phyloP scores from a whole-genome alignment of 1,140 invertebrate species.

The Papilio dardanus region DNA sequence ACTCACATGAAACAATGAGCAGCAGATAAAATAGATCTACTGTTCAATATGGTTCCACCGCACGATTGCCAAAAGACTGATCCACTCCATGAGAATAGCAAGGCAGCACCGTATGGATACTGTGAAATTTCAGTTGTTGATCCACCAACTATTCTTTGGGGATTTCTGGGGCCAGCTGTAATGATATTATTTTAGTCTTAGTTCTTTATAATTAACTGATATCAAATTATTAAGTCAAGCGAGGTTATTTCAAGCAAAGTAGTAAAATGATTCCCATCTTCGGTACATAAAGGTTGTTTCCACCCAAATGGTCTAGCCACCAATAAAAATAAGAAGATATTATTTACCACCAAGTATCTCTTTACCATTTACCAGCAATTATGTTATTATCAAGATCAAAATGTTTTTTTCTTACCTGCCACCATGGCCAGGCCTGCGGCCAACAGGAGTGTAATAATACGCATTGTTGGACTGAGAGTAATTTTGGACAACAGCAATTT shows the following conservation, averaged over 20 bases:
- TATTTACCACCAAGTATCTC: no score
- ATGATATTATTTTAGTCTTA: background rate
- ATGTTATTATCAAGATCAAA: no score
- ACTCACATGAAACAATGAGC: conserved; percentile 60
- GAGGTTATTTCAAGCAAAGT: no score
- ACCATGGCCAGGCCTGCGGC: background rate
- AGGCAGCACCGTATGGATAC: conserved; percentile 41
- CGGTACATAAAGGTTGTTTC: no score
- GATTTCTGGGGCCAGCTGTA: conserved; percentile 50
- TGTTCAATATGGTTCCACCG: conserved; percentile 59
- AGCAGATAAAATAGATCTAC: conserved; percentile 53
- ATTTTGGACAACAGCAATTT: background rate
- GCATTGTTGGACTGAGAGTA: background rate
- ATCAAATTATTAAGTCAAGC: no score
- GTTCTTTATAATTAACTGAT: no score
- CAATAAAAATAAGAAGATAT: no score
- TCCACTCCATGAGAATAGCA: conserved; percentile 48
- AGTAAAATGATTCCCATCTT: no score
- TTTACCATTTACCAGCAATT: no score
- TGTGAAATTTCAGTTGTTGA: conserved; percentile 42
- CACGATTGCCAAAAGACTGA: conserved; percentile 49
- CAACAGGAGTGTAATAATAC: background rate
- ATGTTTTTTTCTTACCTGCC: background rate
- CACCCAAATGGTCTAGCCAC: no score
- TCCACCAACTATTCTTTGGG: conserved; percentile 46